Conservation (phyloP, 2,113 vertebrate species). For the Pao palembangensis region DNA sequence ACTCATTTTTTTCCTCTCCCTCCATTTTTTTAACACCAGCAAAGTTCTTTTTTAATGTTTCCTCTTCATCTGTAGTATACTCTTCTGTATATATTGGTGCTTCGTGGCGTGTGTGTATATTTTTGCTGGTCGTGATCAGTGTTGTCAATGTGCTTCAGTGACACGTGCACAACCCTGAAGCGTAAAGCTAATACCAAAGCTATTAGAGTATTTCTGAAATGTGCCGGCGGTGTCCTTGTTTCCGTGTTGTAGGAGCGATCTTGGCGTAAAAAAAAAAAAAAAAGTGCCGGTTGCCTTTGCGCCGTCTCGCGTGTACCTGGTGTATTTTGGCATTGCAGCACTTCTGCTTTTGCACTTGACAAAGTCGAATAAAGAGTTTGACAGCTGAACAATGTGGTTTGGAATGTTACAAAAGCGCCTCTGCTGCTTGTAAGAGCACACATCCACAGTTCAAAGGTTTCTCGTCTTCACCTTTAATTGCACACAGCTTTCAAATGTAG, state of each 20-base stretch:
- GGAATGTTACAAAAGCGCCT: not conserved
- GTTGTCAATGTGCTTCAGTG: slow-evolving; percentile 41
- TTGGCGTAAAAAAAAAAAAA: not conserved
- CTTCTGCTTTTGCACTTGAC: slow-evolving; percentile 81
- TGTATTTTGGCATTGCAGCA: slow-evolving; percentile 65
- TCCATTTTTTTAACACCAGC: not conserved
- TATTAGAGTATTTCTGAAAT: not conserved
- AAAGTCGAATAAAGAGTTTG: slow-evolving; percentile 80
- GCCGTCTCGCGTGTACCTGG: slow-evolving; percentile 25
- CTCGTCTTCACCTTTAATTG: slow-evolving; percentile 41
- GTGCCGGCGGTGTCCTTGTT: not conserved
- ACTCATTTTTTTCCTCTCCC: too few relatives aligned
- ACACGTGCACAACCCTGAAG: slow-evolving; percentile 23
- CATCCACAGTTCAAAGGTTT: slow-evolving; percentile 5
- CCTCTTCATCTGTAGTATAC: slow-evolving; percentile 24
- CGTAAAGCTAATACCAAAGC: slow-evolving; percentile 42
- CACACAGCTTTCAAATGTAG: slow-evolving; percentile 26
- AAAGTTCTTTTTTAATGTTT: not conserved
- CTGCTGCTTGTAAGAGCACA: not conserved
- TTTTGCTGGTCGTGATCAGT: slow-evolving; percentile 55
- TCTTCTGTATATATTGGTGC: slow-evolving; percentile 70
- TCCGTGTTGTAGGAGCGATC: not conserved
- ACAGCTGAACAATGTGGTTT: slow-evolving; percentile 57
- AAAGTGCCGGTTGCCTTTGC: slow-evolving; percentile 4
- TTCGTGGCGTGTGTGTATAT: slow-evolving; percentile 68